Evolutionary conservation across 2,797 vertebrate genomes (phyloP).

Genomic region (Propithecus deckenii): DNA sequence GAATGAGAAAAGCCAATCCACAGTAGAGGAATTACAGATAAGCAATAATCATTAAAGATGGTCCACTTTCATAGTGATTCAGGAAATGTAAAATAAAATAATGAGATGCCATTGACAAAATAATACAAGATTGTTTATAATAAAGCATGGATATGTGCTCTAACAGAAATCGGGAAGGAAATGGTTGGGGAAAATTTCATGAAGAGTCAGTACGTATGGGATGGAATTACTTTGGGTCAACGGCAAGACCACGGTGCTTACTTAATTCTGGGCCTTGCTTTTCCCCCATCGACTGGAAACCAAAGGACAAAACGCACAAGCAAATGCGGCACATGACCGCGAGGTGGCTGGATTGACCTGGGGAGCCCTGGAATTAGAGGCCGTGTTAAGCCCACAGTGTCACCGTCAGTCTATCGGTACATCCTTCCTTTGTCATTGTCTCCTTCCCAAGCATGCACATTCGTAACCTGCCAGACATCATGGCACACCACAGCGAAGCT

Average conservation of each 20-base stretch:
- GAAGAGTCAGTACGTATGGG: not conserved
- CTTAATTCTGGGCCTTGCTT: not conserved
- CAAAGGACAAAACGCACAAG: not conserved
- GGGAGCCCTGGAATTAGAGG: not conserved
- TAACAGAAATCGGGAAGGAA: not conserved
- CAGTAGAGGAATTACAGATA: not conserved
- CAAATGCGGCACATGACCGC: not conserved
- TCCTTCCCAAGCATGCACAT: not conserved
- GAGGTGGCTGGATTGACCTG: not conserved
- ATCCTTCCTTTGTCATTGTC: not conserved
- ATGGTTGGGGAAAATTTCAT: not conserved
- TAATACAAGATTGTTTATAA: not conserved
- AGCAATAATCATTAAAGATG: not conserved
- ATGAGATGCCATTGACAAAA: not conserved
- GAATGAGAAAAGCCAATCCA: not conserved
- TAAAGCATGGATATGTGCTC: not conserved
- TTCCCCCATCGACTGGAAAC: not conserved
- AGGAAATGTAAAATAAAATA: not conserved
- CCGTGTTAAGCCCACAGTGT: not conserved
- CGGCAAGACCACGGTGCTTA: not conserved
- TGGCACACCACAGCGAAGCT: not conserved
- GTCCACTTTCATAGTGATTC: not conserved
- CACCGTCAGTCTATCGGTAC: not conserved
- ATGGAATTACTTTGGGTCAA: not conserved
- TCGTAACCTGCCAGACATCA: not conserved